Percentiles rank a stretch among this genome's conserved stretches.
Conservation (phyloP, 30 jellyfish, hydroid and myxozoan genomes). For the Aurelia sp. region DNA sequence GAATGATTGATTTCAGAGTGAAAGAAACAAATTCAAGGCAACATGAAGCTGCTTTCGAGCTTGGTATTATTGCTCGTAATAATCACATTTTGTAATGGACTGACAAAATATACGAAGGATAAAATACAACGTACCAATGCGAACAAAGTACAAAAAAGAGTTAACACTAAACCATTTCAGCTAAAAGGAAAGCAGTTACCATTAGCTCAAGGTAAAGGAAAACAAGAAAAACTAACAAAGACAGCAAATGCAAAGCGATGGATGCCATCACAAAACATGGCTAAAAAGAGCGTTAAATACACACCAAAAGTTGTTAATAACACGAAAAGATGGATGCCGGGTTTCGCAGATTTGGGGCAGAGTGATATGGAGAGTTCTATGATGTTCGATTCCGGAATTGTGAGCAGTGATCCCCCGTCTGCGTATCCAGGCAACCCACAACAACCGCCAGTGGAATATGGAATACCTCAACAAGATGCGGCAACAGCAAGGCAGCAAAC, state of each 20-base stretch:
- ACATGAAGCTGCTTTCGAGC: slow-evolving; percentile 11
- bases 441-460: slow-evolving; percentile 17
- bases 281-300: slow-evolving; percentile 45
- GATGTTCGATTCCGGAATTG: slow-evolving; percentile 75
- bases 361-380: slow-evolving; percentile 77
- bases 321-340: slow-evolving; percentile 86
- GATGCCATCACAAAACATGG: slow-evolving; percentile 32
- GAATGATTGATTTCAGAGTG: too few relatives aligned
- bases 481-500: slow-evolving; percentile 15
- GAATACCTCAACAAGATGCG: slow-evolving; percentile 38
- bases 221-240: neutral
- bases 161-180: slow-evolving; percentile 11
- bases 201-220: slow-evolving; percentile 4
- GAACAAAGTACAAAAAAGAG: slow-evolving; percentile 12
- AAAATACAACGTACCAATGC: neutral
- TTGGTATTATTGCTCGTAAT: neutral
- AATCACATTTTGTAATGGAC: neutral
- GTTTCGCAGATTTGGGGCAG: slow-evolving; percentile 56
- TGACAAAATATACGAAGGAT: neutral
- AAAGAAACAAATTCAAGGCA: neutral
- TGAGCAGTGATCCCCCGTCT: slow-evolving; percentile 51
- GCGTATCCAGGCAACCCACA: slow-evolving; percentile 23
- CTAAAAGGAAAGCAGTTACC: slow-evolving; percentile 41
- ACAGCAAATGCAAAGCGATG: slow-evolving; percentile 50
- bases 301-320: slow-evolving; percentile 44